Evolutionary conservation across 2,888 invertebrate species (phyloP).

Genomic region (Philereme transversata): DNA sequence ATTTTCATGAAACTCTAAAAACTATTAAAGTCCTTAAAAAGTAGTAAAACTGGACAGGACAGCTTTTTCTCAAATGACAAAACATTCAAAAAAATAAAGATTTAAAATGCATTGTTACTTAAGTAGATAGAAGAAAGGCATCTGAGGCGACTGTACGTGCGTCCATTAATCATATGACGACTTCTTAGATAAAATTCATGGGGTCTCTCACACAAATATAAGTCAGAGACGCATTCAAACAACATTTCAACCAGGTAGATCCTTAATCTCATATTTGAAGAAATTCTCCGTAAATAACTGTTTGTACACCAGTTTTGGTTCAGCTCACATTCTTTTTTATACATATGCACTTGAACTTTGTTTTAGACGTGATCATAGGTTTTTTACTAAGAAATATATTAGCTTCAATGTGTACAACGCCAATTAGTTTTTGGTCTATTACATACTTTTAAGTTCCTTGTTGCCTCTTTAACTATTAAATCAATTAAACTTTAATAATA

Average conservation of each 20-base stretch:
- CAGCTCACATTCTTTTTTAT: not conserved
- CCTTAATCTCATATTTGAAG: conserved; percentile 47
- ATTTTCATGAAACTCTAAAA: not conserved
- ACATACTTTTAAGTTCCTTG: conserved; percentile 1
- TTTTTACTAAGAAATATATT: not conserved
- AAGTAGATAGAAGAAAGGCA: conserved; percentile 65
- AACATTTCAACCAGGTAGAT: conserved; percentile 46
- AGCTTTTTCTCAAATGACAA: not conserved
- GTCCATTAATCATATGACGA: conserved; percentile 76
- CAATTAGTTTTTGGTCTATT: not conserved
- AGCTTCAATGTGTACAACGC: no score
- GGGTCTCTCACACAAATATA: conserved; percentile 49
- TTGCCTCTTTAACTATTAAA: conserved; percentile 2
- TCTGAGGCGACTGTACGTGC: conserved; percentile 63
- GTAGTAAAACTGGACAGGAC: no score
- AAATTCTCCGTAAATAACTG: conserved; percentile 51
- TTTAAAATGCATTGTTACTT: conserved; percentile 65
- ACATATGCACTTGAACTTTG: not conserved
- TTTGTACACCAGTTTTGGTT: conserved; percentile 29
- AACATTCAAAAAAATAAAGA: conserved; percentile 54
- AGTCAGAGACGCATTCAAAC: conserved; percentile 44
- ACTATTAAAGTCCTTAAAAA: not conserved
- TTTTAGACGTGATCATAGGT: not conserved
- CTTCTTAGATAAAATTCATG: conserved; percentile 68
- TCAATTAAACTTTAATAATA: conserved; percentile 1